phyloP scores from a whole-genome alignment of 2,113 vertebrate genomes.

The Varanus komodoensis region DNA sequence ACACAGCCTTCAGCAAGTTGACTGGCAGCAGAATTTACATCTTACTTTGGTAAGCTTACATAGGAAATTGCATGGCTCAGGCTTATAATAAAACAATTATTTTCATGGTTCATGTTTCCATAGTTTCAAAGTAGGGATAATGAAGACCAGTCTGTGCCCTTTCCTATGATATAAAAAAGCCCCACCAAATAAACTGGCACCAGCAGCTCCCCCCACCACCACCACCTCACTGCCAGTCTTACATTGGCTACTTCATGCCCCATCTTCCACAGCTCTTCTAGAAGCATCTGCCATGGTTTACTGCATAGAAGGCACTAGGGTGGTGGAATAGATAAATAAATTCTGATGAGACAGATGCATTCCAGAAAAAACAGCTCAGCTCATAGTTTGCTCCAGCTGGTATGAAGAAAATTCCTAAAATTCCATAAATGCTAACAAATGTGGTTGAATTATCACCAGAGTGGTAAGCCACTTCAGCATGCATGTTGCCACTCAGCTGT shows the following conservation, averaged over 20 bases:
- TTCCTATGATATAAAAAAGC: neutral
- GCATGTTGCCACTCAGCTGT: neutral
- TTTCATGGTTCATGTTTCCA: neutral
- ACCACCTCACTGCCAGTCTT: neutral
- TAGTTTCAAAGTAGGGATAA: neutral
- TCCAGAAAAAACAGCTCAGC: neutral
- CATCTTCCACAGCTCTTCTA: neutral
- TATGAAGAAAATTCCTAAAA: neutral
- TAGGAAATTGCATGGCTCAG: neutral
- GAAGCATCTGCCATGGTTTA: neutral
- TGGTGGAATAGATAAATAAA: neutral
- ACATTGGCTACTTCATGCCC: neutral
- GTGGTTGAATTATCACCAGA: neutral
- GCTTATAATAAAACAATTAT: neutral
- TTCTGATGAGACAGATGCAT: neutral
- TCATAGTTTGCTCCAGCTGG: neutral
- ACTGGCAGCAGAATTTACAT: neutral
- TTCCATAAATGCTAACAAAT: neutral
- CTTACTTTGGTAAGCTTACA: neutral
- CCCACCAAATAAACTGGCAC: neutral
- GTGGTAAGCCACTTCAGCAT: neutral
- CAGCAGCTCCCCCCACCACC: too few relatives aligned
- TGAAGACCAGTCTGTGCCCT: neutral
- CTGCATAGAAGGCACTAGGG: neutral
- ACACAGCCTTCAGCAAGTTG: neutral